Evolutionary conservation across 2,888 invertebrate species (phyloP), one percentile per base, ranked within the genome.

Genomic region (Autographa gamma): DNA sequence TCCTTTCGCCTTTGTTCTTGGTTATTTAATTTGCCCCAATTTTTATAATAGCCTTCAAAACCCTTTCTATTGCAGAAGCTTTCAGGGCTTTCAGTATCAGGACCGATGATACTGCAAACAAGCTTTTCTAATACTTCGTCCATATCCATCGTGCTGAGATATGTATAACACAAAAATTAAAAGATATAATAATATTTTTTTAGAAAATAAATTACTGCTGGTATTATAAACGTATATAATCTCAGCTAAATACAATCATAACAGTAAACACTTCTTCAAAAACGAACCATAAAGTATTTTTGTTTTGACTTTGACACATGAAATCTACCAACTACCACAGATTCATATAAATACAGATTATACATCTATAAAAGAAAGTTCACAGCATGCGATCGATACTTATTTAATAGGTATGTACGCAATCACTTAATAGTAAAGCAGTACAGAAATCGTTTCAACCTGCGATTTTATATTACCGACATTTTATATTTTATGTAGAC

Each of bases 1-100:
- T 94, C 90, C 71, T 90, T 91, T 48, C 97, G 91, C 72, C 97
- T 91, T 81, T 96, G 93, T 66, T 96, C 95, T 88, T 96, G 96
- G 64, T 88, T 89, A 18, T 89, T 88, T 13, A 88, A 77, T 73
- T 87, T 91, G 2, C 94, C 93, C 88, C 91, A 91, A 76, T 95
- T 93, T 87, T 95, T 95, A 71, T 95, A 95, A 13, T 93, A 80
- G 2, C 76, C 83, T 76, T 91, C 91, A 76, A 86, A 91, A 73
- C 81, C 81, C 13, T 83, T 82, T 80, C 81, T 88, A 54, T 56
- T 77, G 9, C 80, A 75, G 38, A 79, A 71, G 60, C 79, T 73
- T n/a, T 48, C 48, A 48, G 76, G 70, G 60, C 79, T 73, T n/a
- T 48, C 48, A 48, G 76, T 68, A 43, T 85, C 83, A 18, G 81